Evolutionary conservation across 2,888 invertebrate species (phyloP).

Genomic region (Ecliptopera silaceata): DNA sequence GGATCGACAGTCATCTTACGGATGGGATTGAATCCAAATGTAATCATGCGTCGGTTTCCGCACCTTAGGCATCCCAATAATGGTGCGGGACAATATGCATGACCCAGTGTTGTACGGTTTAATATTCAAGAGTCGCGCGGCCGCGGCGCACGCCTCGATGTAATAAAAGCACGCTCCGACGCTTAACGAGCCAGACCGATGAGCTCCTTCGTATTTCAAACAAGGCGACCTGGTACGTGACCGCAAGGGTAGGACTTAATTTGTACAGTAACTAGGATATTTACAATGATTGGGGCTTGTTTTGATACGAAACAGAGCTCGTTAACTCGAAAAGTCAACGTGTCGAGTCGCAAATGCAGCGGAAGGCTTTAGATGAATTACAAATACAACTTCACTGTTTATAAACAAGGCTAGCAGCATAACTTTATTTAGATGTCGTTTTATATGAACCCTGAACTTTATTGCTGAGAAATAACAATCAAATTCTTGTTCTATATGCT

Average conservation of each 20-base stretch:
- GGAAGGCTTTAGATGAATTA: not conserved
- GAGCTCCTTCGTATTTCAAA: conserved; percentile 81
- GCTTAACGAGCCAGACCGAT: conserved; percentile 80
- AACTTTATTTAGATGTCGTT: not conserved
- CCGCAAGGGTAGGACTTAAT: conserved; percentile 68
- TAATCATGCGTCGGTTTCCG: conserved; percentile 54
- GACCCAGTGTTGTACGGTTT: conserved; percentile 71
- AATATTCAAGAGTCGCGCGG: conserved; percentile 76
- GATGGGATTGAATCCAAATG: conserved; percentile 39
- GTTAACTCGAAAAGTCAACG: conserved; percentile 1
- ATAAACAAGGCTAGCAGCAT: not conserved
- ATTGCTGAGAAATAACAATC: conserved; percentile 1
- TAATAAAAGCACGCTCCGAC: conserved; percentile 81
- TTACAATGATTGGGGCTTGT: conserved; percentile 63
- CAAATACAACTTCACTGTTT: not conserved
- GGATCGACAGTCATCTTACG: not conserved
- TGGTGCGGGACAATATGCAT: conserved; percentile 70
- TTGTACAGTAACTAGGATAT: conserved; percentile 67
- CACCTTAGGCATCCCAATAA: conserved; percentile 47
- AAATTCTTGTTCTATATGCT: not conserved
- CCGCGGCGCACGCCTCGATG: conserved; percentile 71
- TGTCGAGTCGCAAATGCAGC: not conserved
- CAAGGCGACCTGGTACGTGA: conserved; percentile 76
- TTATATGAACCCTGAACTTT: conserved; percentile 2
- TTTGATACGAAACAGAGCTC: conserved; percentile 12